Evolutionary conservation across 1,140 invertebrate species (phyloP).

Genomic region (Cotesia chilonis): DNA sequence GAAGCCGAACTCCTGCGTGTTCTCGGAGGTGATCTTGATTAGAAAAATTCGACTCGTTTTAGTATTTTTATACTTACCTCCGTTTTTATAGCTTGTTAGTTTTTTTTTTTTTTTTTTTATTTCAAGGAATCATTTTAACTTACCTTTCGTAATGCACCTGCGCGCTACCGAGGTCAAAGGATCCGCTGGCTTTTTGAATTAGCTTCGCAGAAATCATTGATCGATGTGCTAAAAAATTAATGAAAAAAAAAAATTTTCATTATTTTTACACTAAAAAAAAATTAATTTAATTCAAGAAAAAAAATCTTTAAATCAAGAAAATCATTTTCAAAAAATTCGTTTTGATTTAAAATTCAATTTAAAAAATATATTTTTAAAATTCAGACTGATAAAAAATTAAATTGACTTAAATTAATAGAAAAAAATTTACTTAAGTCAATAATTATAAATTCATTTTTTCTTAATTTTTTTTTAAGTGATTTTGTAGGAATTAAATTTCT

Average conservation of each 20-base stretch:
- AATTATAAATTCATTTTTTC: too few species aligned
- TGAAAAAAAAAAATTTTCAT: conserved; percentile 3
- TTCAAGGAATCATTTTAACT: conserved; percentile 29
- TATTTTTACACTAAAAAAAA: too few species aligned
- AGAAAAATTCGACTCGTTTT: conserved; percentile 36
- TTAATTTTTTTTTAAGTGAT: too few species aligned
- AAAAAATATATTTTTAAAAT: too few species aligned
- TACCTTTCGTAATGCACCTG: conserved; percentile 87
- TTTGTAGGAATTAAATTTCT: too few species aligned
- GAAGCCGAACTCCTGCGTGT: conserved; percentile 68
- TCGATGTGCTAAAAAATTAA: conserved; percentile 64
- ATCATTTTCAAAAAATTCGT: too few species aligned
- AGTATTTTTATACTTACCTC: conserved; percentile 4
- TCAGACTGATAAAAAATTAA: not conserved
- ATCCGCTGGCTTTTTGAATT: conserved; percentile 69
- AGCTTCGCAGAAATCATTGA: conserved; percentile 69
- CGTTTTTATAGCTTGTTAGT: not conserved
- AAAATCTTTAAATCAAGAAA: too few species aligned
- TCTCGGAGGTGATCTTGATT: conserved; percentile 66
- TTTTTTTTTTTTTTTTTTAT: too few species aligned
- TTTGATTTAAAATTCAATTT: too few species aligned
- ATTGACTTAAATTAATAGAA: not conserved
- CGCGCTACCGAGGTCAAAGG: conserved; percentile 77
- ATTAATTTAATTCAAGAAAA: not conserved
- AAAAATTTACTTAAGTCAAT: not conserved